Percentiles rank a stretch among this genome's conserved stretches.
Evolutionary conservation across 2,113 vertebrate species (phyloP).

Genomic region (Ginglymostoma cirratum): DNA sequence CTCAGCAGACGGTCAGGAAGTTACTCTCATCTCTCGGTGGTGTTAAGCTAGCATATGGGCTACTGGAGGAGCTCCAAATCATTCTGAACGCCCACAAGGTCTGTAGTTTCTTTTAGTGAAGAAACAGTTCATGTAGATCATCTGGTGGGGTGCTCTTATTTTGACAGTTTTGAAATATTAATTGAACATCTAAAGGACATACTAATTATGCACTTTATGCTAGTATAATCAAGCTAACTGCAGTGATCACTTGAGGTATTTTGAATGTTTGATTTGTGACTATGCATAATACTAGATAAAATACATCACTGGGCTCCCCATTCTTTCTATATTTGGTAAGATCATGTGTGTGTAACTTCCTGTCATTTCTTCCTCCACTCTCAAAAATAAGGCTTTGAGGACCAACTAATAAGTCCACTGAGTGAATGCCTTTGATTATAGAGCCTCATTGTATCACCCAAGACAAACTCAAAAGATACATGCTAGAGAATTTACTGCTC

Average conservation of each 20-base stretch:
- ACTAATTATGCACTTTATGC: neutral
- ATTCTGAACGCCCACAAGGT: constrained; percentile 86
- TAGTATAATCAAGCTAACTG: neutral
- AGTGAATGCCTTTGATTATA: neutral
- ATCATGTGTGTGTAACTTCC: neutral
- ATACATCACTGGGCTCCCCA: neutral
- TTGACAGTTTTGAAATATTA: neutral
- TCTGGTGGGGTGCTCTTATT: neutral
- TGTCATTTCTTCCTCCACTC: too few relatives aligned
- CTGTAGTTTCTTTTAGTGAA: constrained; percentile 26
- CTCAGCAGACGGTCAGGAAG: constrained; percentile 77
- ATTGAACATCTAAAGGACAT: neutral
- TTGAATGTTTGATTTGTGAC: neutral
- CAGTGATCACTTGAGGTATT: neutral
- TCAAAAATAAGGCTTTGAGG: neutral
- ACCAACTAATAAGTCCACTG: neutral
- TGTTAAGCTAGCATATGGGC: constrained; percentile 71
- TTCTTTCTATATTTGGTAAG: neutral
- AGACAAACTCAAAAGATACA: neutral
- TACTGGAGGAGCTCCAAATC: constrained; percentile 74
- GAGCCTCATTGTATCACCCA: neutral
- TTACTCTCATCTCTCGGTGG: constrained; percentile 77
- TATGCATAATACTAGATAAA: neutral
- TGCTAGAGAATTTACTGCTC: neutral
- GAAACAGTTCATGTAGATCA: neutral